A percentile compares a stretch with the other conserved stretches of the same genome.
Conservation (phyloP, 2,113 vertebrate genomes). For the Neolamprologus kungweensis region DNA sequence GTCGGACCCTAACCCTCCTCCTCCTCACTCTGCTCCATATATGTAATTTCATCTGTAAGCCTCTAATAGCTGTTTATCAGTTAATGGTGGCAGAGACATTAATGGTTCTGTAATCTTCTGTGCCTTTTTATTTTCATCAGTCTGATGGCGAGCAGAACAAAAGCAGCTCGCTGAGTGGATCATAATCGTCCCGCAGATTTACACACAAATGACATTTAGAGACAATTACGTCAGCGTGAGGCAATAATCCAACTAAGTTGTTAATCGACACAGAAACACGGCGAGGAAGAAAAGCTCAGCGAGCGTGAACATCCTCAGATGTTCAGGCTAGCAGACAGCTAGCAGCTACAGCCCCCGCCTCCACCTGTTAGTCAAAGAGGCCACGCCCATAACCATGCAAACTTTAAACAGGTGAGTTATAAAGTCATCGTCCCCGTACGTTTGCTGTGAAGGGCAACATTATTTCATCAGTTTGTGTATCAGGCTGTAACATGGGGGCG, state of each 20-base stretch:
- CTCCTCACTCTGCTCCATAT: constrained; percentile 35
- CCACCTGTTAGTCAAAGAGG: not conserved
- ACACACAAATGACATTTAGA: constrained; percentile 53
- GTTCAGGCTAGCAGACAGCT: not conserved
- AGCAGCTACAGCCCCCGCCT: accelerated
- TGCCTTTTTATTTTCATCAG: constrained; percentile 56
- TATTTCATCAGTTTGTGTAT: not conserved
- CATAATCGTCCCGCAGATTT: constrained; percentile 53
- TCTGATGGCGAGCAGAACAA: constrained; percentile 45
- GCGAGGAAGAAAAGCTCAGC: not conserved
- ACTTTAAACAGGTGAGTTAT: not conserved
- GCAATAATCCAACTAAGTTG: constrained; percentile 59
- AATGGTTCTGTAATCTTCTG: constrained; percentile 65
- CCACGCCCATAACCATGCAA: not conserved
- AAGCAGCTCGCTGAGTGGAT: constrained; percentile 45
- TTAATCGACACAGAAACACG: constrained; percentile 11
- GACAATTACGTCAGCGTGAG: constrained; percentile 41
- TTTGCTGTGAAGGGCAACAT: not conserved
- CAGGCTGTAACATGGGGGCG: not conserved
- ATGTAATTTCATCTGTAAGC: constrained; percentile 62
- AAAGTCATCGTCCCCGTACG: not conserved
- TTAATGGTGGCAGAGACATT: constrained; percentile 58
- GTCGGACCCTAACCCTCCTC: not conserved
- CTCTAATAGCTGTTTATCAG: constrained; percentile 70
- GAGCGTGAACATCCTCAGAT: not conserved